phyloP scores from a whole-genome alignment of 2,797 vertebrate genomes.

The Danio choprae region DNA sequence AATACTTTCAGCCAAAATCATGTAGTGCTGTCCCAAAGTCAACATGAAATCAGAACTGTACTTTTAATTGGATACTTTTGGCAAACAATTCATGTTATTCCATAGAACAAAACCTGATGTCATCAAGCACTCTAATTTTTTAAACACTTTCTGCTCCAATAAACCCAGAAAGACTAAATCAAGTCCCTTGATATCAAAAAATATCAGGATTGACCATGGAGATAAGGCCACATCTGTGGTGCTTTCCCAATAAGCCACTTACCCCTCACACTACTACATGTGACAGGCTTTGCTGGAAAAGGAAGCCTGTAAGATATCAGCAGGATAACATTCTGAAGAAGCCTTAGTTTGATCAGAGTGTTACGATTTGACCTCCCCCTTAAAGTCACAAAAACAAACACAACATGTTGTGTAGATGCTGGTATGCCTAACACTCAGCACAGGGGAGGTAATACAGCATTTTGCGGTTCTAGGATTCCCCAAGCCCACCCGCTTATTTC shows the following conservation, averaged over 20 bases:
- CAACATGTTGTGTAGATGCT: constrained; percentile 9
- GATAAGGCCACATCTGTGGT: not conserved
- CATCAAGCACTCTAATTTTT: not conserved
- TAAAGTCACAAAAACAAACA: constrained; percentile 12
- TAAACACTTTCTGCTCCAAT: not conserved
- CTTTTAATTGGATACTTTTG: not conserved
- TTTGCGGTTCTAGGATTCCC: constrained; percentile 1
- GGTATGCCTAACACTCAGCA: constrained; percentile 33
- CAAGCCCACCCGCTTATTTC: constrained; percentile 47
- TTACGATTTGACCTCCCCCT: not conserved
- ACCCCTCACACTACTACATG: constrained; percentile 41
- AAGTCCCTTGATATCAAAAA: not conserved
- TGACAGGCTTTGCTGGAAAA: constrained; percentile 37
- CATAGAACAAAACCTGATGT: not conserved
- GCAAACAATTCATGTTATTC: not conserved
- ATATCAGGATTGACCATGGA: not conserved
- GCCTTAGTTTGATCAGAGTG: constrained; percentile 8
- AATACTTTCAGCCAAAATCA: not conserved
- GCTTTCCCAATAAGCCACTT: constrained; percentile 45
- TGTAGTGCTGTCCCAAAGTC: not conserved
- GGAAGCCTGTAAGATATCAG: constrained; percentile 26
- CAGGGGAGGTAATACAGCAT: constrained; percentile 3
- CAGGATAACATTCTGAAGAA: constrained; percentile 25
- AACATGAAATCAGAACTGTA: constrained; percentile 1
- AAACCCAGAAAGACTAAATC: not conserved